Conservation (phyloP, 2,797 vertebrate genomes). For the Pseudocheirus occidentalis region DNA sequence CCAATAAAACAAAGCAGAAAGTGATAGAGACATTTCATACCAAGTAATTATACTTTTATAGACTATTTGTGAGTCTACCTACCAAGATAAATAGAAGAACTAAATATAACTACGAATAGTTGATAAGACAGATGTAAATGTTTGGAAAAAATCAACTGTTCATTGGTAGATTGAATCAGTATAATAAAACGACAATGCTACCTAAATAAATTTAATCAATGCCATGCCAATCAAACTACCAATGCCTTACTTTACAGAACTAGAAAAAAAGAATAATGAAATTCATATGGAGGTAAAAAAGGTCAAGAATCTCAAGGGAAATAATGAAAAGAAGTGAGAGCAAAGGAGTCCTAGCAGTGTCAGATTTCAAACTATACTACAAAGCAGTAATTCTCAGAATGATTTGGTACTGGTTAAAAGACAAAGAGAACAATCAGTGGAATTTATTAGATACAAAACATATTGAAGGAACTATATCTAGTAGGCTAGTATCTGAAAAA, state of each 20-base stretch:
- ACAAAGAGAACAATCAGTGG: background rate
- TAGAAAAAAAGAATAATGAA: background rate
- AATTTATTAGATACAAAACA: background rate
- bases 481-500: background rate
- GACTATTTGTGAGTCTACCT: background rate
- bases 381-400: background rate
- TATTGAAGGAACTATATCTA: background rate
- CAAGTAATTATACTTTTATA: background rate
- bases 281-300: background rate
- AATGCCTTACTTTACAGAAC: background rate
- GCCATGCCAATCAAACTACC: background rate
- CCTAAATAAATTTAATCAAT: background rate
- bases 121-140: background rate
- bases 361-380: background rate
- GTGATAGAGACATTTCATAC: background rate
- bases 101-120: background rate
- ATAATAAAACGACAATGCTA: background rate
- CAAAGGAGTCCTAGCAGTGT: background rate
- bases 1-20: background rate
- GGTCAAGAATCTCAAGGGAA: background rate
- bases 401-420: background rate
- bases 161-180: background rate
- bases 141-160: background rate
- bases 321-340: background rate
- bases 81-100: background rate